A percentile compares a stretch with the other conserved stretches of the same genome.
phyloP scores from a whole-genome alignment of 2,797 vertebrate genomes.

The Paramormyrops hopkinsi region DNA sequence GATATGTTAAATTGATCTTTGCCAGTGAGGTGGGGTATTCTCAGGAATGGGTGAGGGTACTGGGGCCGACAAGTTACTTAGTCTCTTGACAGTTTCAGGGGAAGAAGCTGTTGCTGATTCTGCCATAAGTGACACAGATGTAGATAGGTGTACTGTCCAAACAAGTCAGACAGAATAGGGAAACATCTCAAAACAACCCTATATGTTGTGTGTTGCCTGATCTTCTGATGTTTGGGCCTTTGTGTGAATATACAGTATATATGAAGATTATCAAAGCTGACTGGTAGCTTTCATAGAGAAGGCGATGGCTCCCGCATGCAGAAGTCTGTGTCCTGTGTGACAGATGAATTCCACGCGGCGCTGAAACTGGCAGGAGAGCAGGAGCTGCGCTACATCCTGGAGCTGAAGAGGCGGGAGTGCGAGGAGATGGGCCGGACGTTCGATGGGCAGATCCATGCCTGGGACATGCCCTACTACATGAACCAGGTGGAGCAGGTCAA shows the following conservation, averaged over 20 bases:
- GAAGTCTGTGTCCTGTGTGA: constrained; percentile 24
- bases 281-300: neutral
- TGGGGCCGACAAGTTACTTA: neutral
- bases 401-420: constrained; percentile 81
- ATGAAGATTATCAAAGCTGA: neutral
- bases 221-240: neutral
- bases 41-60: neutral
- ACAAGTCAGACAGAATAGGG: neutral
- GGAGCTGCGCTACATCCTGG: constrained; percentile 77
- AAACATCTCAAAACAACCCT: neutral
- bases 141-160: neutral
- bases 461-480: constrained; percentile 93
- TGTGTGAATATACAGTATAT: neutral
- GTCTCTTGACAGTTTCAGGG: neutral
- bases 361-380: constrained; percentile 73
- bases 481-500: constrained; percentile 83
- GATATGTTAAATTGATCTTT: neutral
- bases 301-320: neutral
- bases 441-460: constrained; percentile 83
- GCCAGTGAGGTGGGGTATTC: neutral
- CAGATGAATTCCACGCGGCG: constrained; percentile 78
- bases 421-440: constrained; percentile 65
- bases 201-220: neutral
- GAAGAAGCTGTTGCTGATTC: neutral
- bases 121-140: neutral